Conservation (phyloP, 2,113 vertebrate genomes). For the Micromys minutus region DNA sequence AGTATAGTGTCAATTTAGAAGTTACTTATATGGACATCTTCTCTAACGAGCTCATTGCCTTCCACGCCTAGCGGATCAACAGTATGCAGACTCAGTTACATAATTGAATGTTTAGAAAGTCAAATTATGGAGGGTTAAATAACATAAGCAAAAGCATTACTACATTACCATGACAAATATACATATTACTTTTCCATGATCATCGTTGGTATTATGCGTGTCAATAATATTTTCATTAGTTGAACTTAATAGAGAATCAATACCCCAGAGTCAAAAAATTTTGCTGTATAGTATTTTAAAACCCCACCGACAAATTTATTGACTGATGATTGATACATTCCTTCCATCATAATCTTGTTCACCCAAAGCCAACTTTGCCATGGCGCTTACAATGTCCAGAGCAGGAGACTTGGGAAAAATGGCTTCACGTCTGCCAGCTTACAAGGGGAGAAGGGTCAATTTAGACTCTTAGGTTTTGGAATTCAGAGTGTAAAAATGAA, state of each 20-base stretch:
- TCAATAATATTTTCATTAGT: not conserved
- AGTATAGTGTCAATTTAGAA: not conserved
- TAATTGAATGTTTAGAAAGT: not conserved
- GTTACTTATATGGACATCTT: slow-evolving; percentile 6
- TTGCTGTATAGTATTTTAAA: not conserved
- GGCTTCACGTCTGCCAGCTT: not conserved
- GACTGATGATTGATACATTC: not conserved
- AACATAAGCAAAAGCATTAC: not conserved
- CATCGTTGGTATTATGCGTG: not conserved
- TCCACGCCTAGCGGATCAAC: not conserved
- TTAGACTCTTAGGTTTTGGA: not conserved
- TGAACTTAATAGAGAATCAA: not conserved
- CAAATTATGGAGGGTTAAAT: not conserved
- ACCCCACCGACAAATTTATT: not conserved
- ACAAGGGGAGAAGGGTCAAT: not conserved
- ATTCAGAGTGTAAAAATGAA: not conserved
- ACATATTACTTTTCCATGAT: not conserved
- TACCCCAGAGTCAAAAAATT: not conserved
- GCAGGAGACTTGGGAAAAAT: not conserved
- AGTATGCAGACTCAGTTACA: not conserved
- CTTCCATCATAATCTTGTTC: not conserved
- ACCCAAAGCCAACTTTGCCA: not conserved
- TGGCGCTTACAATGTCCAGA: not conserved
- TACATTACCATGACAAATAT: not conserved
- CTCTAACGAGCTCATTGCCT: not conserved